Evolutionary conservation across 2,797 vertebrate genomes (phyloP).

Genomic region (Nannoperca obscura): DNA sequence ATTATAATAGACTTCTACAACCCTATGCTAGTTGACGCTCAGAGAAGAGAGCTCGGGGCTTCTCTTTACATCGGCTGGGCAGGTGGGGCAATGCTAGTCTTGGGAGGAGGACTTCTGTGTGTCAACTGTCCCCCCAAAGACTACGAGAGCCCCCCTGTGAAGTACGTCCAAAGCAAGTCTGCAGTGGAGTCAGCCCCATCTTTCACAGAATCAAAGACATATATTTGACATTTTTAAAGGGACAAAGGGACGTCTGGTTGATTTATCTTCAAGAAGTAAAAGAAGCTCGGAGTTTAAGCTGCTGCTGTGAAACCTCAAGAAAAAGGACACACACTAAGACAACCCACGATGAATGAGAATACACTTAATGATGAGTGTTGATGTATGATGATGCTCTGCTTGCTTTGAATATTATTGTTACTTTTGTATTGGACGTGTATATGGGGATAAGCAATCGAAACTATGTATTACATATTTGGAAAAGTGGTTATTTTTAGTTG

Average conservation of each 20-base stretch:
- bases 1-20: conserved; percentile 86
- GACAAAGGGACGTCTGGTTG: not conserved
- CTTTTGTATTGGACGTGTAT: not conserved
- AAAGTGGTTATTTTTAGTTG: not conserved
- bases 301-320: conserved; percentile 9
- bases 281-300: not conserved
- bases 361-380: conserved; percentile 4
- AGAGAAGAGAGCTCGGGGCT: conserved; percentile 90
- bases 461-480: conserved; percentile 1
- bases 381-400: conserved; percentile 6
- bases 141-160: conserved; percentile 53
- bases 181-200: conserved; percentile 43
- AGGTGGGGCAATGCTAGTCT: conserved; percentile 82
- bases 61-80: conserved; percentile 94
- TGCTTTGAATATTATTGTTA: not conserved
- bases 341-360: conserved; percentile 50
- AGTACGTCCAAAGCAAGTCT: conserved; percentile 65
- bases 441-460: not conserved
- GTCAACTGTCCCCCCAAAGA: conserved; percentile 67
- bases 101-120: conserved; percentile 87
- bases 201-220: conserved; percentile 67
- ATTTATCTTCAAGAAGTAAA: not conserved
- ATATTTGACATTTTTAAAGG: conserved; percentile 66
- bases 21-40: conserved; percentile 73
- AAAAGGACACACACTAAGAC: not conserved